Conservation (phyloP, 2,888 invertebrate species). For the Diplazon laetatorius region DNA sequence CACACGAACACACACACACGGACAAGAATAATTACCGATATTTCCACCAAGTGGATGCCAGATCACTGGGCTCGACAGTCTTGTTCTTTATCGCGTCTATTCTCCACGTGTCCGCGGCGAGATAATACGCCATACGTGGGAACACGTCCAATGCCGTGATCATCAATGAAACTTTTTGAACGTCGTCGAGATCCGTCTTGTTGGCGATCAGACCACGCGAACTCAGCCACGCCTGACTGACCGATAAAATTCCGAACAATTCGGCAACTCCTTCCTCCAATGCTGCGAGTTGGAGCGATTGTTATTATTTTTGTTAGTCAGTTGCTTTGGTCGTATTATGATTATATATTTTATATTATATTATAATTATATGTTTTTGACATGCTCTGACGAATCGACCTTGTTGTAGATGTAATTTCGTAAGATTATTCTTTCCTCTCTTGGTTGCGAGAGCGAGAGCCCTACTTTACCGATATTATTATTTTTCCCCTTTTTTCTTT, state of each 20-base stretch:
- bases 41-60: slow-evolving; percentile 77
- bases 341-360: too few relatives aligned
- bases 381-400: too few relatives aligned
- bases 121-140: slow-evolving; percentile 78
- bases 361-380: too few relatives aligned
- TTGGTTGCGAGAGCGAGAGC: too few relatives aligned
- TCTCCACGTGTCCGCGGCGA: slow-evolving; percentile 77
- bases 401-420: too few relatives aligned
- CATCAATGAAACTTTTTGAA: slow-evolving; percentile 72
- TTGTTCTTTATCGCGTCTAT: slow-evolving; percentile 72
- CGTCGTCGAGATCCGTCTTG: slow-evolving; percentile 68
- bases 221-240: slow-evolving; percentile 76
- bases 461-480: too few relatives aligned
- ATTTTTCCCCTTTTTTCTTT: too few relatives aligned
- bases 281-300: slow-evolving; percentile 69
- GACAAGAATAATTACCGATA: slow-evolving; percentile 73
- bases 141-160: slow-evolving; percentile 77
- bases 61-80: slow-evolving; percentile 66
- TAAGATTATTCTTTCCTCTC: too few relatives aligned
- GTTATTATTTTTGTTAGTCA: too few relatives aligned
- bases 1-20: too few relatives aligned
- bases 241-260: slow-evolving; percentile 76
- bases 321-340: too few relatives aligned
- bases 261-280: slow-evolving; percentile 76
- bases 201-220: slow-evolving; percentile 69